A percentile compares a stretch with the other conserved stretches of the same genome.
These are phyloP conservation scores for Agapetus fuscipes DNA, from an alignment of 2,888 invertebrate genomes.

Conservation along the genomic window DNA sequence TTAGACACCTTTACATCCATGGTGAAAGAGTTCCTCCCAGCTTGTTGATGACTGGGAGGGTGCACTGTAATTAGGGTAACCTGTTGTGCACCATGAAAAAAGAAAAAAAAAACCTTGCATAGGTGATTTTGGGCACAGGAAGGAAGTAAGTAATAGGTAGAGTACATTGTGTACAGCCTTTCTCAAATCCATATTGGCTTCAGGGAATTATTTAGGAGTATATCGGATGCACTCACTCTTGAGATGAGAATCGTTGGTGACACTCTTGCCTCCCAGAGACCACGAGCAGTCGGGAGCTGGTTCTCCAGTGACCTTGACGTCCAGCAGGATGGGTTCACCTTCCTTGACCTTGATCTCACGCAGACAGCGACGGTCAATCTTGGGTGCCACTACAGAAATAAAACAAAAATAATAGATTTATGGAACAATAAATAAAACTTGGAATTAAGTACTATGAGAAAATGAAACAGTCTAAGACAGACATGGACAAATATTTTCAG, in stretches of 20 bases:
- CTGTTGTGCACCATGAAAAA: no score
- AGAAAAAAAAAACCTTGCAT: not conserved
- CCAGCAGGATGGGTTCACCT: slow-evolving; percentile 81
- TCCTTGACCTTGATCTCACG: slow-evolving; percentile 81
- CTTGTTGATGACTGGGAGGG: no score
- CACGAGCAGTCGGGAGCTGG: slow-evolving; percentile 85
- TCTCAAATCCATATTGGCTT: slow-evolving; percentile 1
- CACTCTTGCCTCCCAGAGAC: slow-evolving; percentile 72
- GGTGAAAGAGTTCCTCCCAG: no score
- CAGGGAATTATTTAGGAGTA: no score
- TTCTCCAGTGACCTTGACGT: slow-evolving; percentile 84
- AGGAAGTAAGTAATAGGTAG: no score
- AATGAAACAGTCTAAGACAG: no score
- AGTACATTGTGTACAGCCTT: not conserved
- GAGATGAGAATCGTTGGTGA: slow-evolving; percentile 48
- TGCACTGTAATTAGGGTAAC: no score
- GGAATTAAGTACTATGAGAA: no score
- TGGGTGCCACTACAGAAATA: slow-evolving; percentile 71
- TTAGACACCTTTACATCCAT: no score
- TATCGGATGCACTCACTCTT: slow-evolving; percentile 31
- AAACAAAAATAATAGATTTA: not conserved
- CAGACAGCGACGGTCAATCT: slow-evolving; percentile 87
- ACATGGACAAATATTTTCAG: no score
- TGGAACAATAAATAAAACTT: no score
- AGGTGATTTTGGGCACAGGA: no score